Base-by-base conservation (phyloP, 2,888 invertebrate genomes). In the Cheilosia grossa region DNA sequence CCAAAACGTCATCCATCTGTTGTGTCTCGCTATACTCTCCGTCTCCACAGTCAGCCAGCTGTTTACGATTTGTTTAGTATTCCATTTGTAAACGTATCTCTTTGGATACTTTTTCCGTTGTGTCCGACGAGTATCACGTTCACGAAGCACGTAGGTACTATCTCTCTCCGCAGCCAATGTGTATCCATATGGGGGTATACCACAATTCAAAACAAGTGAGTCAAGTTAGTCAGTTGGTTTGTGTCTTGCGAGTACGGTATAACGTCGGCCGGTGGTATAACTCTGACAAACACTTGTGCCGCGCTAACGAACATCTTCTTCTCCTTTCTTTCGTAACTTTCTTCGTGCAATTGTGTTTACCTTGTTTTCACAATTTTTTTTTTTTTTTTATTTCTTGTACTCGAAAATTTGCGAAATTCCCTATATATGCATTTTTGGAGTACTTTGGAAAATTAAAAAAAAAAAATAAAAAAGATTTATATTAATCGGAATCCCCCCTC, bases 141-240 rank as follows among this genome's bases (percentile, higher is more conserved):
- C 37, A 63, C 53, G 30, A 9, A 30, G 30, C 30, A 9, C 17
- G 44, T 33, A 59, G 61, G 27, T 37, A 54, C 56, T 75, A 63
- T 64, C 81, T 69, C 40, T 30, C 40, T 30, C 42, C 80, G 47
- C 73, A 54, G 49, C 53, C 59, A 54, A 42, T 49, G 83, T 79
- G 79, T 75, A 72, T 49, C 82, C 74, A 70, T 75, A 78, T 82
- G 87, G 54, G 59, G 88, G 87, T 87, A 87, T 61, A 79, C 87
- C 87, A 73, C 87, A 87, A 85, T 80, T 82, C 72, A 81, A 87
- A 87, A 81, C 87, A 87, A 88, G 88, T 87, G 87, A 87, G 87
- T 87, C 85, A 80, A 87, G 86, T 87, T 87, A 88, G 88, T 88
- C 86, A 87, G 87, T 88, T 88, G 88, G 85, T 87, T 88, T 86